Base-by-base conservation (phyloP, 1,140 invertebrate species). In the Cataglyphis hispanica region DNA sequence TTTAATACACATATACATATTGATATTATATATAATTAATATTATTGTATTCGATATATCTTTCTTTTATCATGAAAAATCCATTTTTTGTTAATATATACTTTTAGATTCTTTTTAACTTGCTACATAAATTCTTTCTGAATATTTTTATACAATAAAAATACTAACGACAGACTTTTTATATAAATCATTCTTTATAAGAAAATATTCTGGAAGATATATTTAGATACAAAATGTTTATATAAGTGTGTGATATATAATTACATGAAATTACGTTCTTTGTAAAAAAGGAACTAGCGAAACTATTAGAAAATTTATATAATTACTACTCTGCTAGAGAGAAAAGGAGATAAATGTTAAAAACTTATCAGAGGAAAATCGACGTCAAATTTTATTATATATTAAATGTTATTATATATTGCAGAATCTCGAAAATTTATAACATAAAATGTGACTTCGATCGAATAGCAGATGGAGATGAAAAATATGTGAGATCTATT, bases 371-470 rank as follows among this genome's bases (percentile, higher is more conserved):
- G 16, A 77, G 11, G 64, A 50, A 66, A 77, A 11, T 63, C n/a
- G 1, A 53, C 0, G 7, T 22, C n/a, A 3, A 37, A 7, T 58
- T 58, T 10, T 10, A 56, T n/a, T n/a, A n/a, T n/a, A n/a, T n/a
- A n/a, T n/a, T n/a, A n/a, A n/a, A n/a, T n/a, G n/a, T n/a, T n/a
- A n/a, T n/a, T n/a, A n/a, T n/a, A n/a, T 70, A 27, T n/a, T 19
- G n/a, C 19, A 25, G 37, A 16, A 53, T 53, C 43, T 10, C 27
- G 1, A 11, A 13, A 13, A n/a, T 1, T 37, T 22, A 5, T 40
- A 76, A 27, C 34, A 6, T 77, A 43, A 77, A 64, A 64, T 66
- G 27, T 19, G 6, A 64, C 46, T 25, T 19, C 31, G 56, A 40
- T 61, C 56, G 37, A 11, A 43, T 27, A 63, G 34, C 40, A 46